Evolutionary conservation across 2,888 invertebrate genomes (phyloP), one percentile per base, ranked within the genome.

Genomic region (Agrotis puta): DNA sequence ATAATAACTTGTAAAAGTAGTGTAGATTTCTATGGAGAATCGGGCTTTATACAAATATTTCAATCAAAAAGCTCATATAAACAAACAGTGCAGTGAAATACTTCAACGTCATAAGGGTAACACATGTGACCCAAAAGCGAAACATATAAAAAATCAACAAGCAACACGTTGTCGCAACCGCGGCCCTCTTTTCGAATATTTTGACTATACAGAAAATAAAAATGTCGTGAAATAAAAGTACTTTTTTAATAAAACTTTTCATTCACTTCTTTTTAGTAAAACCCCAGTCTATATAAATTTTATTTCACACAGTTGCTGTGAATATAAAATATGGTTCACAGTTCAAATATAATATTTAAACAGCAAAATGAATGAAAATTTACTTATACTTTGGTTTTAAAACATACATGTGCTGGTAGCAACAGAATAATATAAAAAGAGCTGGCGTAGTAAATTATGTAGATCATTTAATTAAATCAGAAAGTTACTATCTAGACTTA

Each of bases 81-180:
- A 56, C 57, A 66, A 66, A 59, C 56, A 63, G 24, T 68, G 54
- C 64, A 76, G 56, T 67, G 51, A 64, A 72, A 73, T 45, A 62
- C 27, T 69, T 61, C 64, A 69, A 64, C 56, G 62, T 71, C 62
- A 70, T 58, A 70, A 43, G 47, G 68, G 76, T 50, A 61, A 48
- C 33, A 71, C 43, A 65, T 72, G 58, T 48, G 77, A 72, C 51
- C 65, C 57, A 71, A 75, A 76, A 58, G 50, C 18, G 9, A 54
- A 75, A 67, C 54, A 56, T 24, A 65, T 43, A 53, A 72, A 76
- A 67, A 64, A 65, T 62, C 62, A 56, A 64, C 71, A 71, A 50
- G 70, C 70, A 75, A 79, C 78, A 75, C 61, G 64, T 57, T 66
- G 56, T 61, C 51, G 65, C 65, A 48, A 73, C 68, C 64, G 47